These are phyloP conservation scores for Regulus satrapa DNA, from an alignment of 2,113 vertebrate species.

Conservation along the genomic window DNA sequence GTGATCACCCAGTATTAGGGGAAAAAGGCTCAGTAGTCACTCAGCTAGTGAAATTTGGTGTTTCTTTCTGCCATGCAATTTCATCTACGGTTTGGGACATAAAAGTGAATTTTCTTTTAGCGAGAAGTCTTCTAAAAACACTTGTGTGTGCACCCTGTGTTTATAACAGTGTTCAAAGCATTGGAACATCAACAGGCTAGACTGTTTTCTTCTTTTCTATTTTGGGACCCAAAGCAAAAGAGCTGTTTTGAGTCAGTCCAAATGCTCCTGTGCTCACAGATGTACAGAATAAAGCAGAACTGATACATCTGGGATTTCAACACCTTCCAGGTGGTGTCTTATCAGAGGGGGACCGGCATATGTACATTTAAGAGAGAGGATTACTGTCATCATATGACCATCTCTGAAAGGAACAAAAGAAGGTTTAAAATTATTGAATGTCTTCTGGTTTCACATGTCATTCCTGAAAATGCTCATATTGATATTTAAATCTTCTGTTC, in stretches of 20 bases:
- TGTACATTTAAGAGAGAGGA: neutral
- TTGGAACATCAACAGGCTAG: slow-evolving; percentile 15
- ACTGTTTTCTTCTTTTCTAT: neutral
- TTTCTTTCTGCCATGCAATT: neutral
- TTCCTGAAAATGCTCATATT: neutral
- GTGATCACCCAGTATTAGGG: neutral
- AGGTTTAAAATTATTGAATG: neutral
- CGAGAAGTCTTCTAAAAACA: neutral
- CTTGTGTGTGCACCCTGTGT: neutral
- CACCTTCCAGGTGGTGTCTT: slow-evolving; percentile 5
- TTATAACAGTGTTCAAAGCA: neutral
- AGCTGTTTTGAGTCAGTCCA: neutral
- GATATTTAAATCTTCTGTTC: neutral
- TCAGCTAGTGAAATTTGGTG: neutral
- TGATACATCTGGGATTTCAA: neutral
- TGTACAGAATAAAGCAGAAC: slow-evolving; percentile 9
- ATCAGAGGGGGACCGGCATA: neutral
- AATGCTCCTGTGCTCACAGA: neutral
- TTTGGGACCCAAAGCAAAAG: neutral
- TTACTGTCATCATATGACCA: neutral
- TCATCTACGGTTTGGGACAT: neutral
- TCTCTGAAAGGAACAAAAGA: neutral
- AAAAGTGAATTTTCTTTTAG: neutral
- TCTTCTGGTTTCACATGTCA: neutral
- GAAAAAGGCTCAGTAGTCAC: neutral